Conservation (phyloP, 2,797 vertebrate genomes). For the Octomys mimax region DNA sequence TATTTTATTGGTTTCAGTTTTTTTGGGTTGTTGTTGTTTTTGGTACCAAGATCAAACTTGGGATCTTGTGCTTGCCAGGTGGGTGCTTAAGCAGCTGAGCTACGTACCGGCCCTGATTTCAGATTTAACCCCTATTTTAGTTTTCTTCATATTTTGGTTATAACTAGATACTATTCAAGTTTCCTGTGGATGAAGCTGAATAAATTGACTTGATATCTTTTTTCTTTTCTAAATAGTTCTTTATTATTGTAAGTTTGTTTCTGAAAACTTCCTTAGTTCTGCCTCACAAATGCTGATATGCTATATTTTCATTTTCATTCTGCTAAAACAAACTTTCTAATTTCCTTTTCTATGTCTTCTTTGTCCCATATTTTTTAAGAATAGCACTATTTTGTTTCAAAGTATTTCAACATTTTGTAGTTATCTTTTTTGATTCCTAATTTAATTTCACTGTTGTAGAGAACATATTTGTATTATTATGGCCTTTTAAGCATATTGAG, state of each 20-base stretch:
- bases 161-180: not conserved
- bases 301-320: not conserved
- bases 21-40: no score
- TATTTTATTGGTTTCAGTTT: not conserved
- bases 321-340: constrained; percentile 2
- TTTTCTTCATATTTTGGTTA: not conserved
- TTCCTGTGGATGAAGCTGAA: not conserved
- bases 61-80: no score
- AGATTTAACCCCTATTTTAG: not conserved
- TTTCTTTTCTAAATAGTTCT: not conserved
- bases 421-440: not conserved
- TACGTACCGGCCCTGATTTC: not conserved
- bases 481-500: not conserved
- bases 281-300: not conserved
- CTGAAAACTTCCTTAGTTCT: not conserved
- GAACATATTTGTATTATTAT: not conserved
- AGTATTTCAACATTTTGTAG: not conserved
- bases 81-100: no score
- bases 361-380: not conserved
- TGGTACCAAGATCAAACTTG: no score
- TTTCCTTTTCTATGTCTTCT: not conserved
- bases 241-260: not conserved
- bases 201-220: not conserved
- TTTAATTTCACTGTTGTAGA: not conserved
- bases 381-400: not conserved